Conservation (phyloP, 2,113 vertebrate genomes). For the Hassar affinis region DNA sequence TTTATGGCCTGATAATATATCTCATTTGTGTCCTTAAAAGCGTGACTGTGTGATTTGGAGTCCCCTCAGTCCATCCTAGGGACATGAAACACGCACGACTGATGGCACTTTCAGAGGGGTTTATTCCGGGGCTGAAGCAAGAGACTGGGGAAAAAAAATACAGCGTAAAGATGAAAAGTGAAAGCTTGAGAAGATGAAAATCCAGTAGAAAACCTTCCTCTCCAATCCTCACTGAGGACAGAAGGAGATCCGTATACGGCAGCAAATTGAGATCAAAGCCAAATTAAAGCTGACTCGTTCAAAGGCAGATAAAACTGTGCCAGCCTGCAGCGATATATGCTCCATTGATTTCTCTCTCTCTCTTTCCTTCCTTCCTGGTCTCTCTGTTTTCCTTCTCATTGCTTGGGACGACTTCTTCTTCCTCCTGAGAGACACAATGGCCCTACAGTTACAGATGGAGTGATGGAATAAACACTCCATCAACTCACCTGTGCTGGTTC, state of each 20-base stretch:
- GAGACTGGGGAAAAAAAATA: constrained; percentile 17
- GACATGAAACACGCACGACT: constrained; percentile 34
- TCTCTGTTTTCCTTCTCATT: constrained; percentile 10
- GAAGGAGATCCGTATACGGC: constrained; percentile 68
- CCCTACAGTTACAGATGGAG: constrained; percentile 31
- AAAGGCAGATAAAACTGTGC: constrained; percentile 78
- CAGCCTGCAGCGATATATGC: constrained; percentile 75
- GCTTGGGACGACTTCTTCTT: constrained; percentile 36
- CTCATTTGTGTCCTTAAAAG: constrained; percentile 36
- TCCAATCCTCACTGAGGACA: constrained; percentile 67
- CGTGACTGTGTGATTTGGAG: constrained; percentile 35
- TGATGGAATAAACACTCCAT: constrained; percentile 18
- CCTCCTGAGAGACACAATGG: constrained; percentile 57
- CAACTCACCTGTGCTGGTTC: background rate
- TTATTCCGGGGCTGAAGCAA: constrained; percentile 28
- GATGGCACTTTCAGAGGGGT: constrained; percentile 24
- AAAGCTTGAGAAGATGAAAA: constrained; percentile 53
- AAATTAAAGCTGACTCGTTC: constrained; percentile 82
- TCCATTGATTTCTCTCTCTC: constrained; percentile 77
- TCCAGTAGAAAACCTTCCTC: constrained; percentile 66
- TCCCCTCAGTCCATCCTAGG: constrained; percentile 33
- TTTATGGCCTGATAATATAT: constrained; percentile 28
- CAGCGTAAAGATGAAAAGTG: constrained; percentile 18
- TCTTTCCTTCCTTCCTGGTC: constrained; percentile 38
- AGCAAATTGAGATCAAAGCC: constrained; percentile 81